A percentile compares a stretch with the other conserved stretches of the same genome.
Conservation (phyloP, 2,797 vertebrate genomes). For the Danio tinwini region DNA sequence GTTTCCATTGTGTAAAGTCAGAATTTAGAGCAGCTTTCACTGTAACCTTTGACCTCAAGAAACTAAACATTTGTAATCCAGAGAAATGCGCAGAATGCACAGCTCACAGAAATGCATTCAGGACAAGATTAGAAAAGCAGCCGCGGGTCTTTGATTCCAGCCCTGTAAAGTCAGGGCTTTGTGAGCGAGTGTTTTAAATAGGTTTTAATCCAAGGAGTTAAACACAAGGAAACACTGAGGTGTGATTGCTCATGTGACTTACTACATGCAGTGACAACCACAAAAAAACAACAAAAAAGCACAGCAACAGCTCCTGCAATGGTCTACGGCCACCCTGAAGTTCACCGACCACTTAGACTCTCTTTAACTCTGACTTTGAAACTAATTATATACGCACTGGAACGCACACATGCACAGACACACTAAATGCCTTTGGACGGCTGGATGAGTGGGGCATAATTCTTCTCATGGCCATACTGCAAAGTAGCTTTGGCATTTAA, state of each 20-base stretch:
- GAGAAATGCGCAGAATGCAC: slow-evolving; percentile 76
- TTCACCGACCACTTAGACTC: slow-evolving; percentile 27
- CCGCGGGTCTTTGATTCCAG: slow-evolving; percentile 69
- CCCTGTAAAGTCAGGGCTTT: slow-evolving; percentile 46
- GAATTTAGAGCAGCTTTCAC: slow-evolving; percentile 20
- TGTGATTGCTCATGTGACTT: slow-evolving; percentile 15
- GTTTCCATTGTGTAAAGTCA: neutral
- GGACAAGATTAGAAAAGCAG: slow-evolving; percentile 72
- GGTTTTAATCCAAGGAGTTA: slow-evolving; percentile 12
- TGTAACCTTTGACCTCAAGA: neutral
- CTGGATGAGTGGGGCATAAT: neutral
- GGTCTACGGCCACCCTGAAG: slow-evolving; percentile 36
- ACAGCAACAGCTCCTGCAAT: slow-evolving; percentile 18
- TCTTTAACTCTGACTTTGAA: slow-evolving; percentile 40
- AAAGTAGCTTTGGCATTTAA: slow-evolving; percentile 15
- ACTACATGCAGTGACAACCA: slow-evolving; percentile 14
- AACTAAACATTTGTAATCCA: slow-evolving; percentile 8
- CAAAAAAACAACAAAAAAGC: slow-evolving; percentile 13
- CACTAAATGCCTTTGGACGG: slow-evolving; percentile 19
- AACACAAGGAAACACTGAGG: slow-evolving; percentile 25
- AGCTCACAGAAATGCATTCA: slow-evolving; percentile 76
- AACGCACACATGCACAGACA: slow-evolving; percentile 43
- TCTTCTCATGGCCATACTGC: neutral
- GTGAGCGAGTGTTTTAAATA: slow-evolving; percentile 45
- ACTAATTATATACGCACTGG: slow-evolving; percentile 37